These are phyloP conservation scores for Abrostola triplasia DNA, from an alignment of 2,888 invertebrate species.

Conservation along the genomic window DNA sequence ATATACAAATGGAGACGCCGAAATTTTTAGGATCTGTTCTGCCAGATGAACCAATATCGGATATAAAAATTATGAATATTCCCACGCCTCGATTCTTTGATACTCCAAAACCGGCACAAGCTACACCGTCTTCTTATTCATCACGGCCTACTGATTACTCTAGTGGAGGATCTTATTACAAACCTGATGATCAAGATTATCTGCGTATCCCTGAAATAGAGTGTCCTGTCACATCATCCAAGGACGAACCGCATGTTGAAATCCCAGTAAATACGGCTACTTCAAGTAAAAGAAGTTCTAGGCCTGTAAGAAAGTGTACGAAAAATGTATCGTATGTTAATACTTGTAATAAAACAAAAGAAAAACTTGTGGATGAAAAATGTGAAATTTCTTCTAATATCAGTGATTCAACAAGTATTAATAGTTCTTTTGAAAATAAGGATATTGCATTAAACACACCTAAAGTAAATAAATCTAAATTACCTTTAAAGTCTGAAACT, in stretches of 20 bases:
- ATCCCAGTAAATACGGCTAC: conserved; percentile 48
- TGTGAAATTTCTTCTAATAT: conserved; percentile 60
- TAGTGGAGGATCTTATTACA: conserved; percentile 89
- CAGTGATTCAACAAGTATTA: conserved; percentile 64
- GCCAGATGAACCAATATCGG: conserved; percentile 81
- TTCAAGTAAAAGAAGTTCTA: conserved; percentile 57
- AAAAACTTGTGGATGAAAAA: conserved; percentile 61
- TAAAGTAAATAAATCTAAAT: conserved; percentile 55
- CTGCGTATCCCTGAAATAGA: conserved; percentile 70
- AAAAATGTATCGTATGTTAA: conserved; percentile 82
- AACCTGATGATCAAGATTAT: conserved; percentile 89
- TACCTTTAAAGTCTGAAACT: conserved; percentile 29
- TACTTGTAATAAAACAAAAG: conserved; percentile 58
- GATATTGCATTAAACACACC: conserved; percentile 48
- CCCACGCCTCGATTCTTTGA: conserved; percentile 88
- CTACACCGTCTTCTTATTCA: conserved; percentile 82
- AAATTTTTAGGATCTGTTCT: conserved; percentile 84
- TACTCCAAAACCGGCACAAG: conserved; percentile 71
- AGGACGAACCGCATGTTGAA: conserved; percentile 52
- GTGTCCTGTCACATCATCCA: conserved; percentile 64
- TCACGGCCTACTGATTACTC: conserved; percentile 89
- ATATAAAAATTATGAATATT: conserved; percentile 88
- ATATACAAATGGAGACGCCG: conserved; percentile 88
- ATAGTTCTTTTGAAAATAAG: conserved; percentile 59
- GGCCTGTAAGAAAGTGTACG: conserved; percentile 81